Evolutionary conservation across 2,797 vertebrate species (phyloP).

Genomic region (Lutjanus campechanus): DNA sequence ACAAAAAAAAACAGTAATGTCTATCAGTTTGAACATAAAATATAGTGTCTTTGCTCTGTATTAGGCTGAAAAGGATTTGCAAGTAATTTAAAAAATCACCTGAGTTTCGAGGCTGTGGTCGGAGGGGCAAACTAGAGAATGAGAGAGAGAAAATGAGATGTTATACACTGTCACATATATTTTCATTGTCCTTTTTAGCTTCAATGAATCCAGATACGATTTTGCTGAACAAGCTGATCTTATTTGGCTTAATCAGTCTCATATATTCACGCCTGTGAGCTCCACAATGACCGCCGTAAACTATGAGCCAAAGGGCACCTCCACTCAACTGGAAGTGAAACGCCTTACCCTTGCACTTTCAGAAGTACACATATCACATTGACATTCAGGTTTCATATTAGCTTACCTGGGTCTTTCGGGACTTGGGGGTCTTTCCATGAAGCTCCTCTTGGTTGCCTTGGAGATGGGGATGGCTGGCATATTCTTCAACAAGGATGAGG

Average conservation of each 20-base stretch:
- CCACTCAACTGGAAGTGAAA: background rate
- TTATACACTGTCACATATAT: background rate
- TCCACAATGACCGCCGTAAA: background rate
- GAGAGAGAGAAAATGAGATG: slow-evolving; percentile 17
- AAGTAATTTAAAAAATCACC: slow-evolving; percentile 80
- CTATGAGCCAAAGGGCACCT: background rate
- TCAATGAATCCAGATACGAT: background rate
- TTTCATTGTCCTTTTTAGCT: background rate
- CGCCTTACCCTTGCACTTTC: background rate
- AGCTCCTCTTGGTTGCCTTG: slow-evolving; percentile 90
- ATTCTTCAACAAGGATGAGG: slow-evolving; percentile 83
- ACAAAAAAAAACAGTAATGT: too few species aligned
- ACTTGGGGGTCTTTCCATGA: slow-evolving; percentile 87
- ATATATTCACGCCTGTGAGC: background rate
- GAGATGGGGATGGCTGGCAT: slow-evolving; percentile 86
- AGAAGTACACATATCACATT: background rate
- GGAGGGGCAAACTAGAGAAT: slow-evolving; percentile 82
- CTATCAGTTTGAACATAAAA: too few species aligned
- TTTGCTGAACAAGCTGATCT: background rate
- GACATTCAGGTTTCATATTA: background rate
- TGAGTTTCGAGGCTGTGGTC: slow-evolving; percentile 89
- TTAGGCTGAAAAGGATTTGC: too few species aligned
- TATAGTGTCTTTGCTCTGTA: too few species aligned
- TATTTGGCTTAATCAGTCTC: background rate
- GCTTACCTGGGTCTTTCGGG: slow-evolving; percentile 90